These are phyloP conservation scores for Chelidonichthys spinosus DNA, from an alignment of 2,797 vertebrate genomes.

Conservation along the genomic window DNA sequence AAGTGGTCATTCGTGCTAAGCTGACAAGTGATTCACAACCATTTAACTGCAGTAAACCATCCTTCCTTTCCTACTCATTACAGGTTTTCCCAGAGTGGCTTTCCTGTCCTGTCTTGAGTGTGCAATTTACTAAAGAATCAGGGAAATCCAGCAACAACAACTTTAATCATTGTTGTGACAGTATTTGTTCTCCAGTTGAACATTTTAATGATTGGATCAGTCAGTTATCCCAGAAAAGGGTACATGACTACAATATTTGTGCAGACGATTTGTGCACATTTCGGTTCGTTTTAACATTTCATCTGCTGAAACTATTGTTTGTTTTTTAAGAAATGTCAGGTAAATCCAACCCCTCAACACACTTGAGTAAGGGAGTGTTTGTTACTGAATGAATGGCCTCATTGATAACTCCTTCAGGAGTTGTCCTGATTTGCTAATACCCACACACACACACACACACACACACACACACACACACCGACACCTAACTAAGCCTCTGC, in stretches of 20 bases:
- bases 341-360: conserved; percentile 11
- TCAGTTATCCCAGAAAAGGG: not conserved
- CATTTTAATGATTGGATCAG: not conserved
- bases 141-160: not conserved
- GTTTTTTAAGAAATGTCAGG: conserved; percentile 20
- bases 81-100: not conserved
- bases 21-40: conserved; percentile 13
- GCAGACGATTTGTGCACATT: not conserved
- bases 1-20: conserved; percentile 32
- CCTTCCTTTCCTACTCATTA: conserved; percentile 2
- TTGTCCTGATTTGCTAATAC: conserved; percentile 46
- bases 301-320: not conserved
- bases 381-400: conserved; percentile 69
- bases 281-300: not conserved
- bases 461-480: conserved; percentile 13
- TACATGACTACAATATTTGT: too few species aligned
- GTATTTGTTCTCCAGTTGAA: not conserved
- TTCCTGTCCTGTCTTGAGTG: conserved; percentile 16
- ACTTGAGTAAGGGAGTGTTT: conserved; percentile 37
- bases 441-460: not conserved
- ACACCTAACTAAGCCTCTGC: conserved; percentile 14
- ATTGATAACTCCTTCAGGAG: conserved; percentile 61
- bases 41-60: not conserved
- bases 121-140: not conserved
- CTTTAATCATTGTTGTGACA: not conserved